Percentiles rank a stretch among this genome's conserved stretches.
Evolutionary conservation across 2,113 vertebrate genomes (phyloP).

Genomic region (Chaenocephalus aceratus): DNA sequence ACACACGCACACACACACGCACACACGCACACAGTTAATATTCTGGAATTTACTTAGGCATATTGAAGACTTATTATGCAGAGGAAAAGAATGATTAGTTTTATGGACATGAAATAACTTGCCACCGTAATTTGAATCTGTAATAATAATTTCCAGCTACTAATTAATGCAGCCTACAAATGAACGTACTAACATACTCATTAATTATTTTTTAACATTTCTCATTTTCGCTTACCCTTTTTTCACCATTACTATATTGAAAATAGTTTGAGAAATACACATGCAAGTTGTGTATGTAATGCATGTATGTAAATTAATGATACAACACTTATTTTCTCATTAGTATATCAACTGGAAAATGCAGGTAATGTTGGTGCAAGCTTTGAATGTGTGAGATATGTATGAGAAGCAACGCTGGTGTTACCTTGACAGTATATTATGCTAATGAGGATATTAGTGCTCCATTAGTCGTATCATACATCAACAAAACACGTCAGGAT

Average conservation of each 20-base stretch:
- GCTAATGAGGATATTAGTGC: constrained; percentile 11
- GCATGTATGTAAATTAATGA: too few species aligned
- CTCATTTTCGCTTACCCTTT: background rate
- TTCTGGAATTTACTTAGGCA: background rate
- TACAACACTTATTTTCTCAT: background rate
- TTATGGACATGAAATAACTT: constrained; percentile 1
- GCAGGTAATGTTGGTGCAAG: background rate
- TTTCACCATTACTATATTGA: too few species aligned
- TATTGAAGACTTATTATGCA: background rate
- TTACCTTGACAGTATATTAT: background rate
- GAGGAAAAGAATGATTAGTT: background rate
- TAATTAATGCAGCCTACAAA: background rate
- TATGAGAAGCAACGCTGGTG: background rate
- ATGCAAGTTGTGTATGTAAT: background rate
- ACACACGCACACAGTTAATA: constrained; percentile 18
- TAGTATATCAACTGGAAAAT: background rate
- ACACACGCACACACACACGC: background rate
- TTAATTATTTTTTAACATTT: background rate
- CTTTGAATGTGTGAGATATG: background rate
- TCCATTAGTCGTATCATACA: constrained; percentile 17
- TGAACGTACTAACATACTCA: background rate
- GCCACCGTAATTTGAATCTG: background rate
- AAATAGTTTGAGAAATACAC: background rate
- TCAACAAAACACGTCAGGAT: background rate
- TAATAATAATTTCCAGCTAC: background rate